These are phyloP conservation scores for Phrynosoma platyrhinos DNA, from an alignment of 2,113 vertebrate species.

Conservation along the genomic window DNA sequence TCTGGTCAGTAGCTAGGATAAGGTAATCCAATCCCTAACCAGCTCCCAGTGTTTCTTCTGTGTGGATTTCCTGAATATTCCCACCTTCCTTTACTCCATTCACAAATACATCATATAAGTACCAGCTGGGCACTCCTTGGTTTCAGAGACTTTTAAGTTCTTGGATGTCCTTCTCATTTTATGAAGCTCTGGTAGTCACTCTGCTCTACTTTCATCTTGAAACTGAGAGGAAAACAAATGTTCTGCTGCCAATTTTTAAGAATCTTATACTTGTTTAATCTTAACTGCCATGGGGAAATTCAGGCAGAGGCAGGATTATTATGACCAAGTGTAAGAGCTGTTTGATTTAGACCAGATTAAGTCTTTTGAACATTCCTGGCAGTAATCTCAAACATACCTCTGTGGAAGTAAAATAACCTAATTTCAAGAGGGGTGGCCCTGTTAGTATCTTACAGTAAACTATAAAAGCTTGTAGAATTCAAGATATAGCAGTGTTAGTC, in stretches of 20 bases:
- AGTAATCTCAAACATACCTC: not conserved
- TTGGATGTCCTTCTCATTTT: not conserved
- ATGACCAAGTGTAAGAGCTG: not conserved
- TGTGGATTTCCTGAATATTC: not conserved
- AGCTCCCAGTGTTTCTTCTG: not conserved
- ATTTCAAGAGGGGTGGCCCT: not conserved
- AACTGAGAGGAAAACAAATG: not conserved
- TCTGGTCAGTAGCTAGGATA: not conserved
- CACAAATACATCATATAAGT: not conserved
- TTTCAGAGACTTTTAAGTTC: not conserved
- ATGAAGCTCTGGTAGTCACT: not conserved
- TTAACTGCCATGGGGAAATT: not conserved
- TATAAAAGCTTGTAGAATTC: too few species aligned
- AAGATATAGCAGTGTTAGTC: too few species aligned
- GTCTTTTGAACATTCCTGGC: not conserved
- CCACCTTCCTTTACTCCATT: not conserved
- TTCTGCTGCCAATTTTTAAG: not conserved
- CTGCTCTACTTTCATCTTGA: not conserved
- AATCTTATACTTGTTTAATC: not conserved
- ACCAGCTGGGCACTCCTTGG: not conserved
- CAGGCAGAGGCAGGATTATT: not conserved
- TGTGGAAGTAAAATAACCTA: not conserved
- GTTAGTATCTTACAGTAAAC: too few species aligned
- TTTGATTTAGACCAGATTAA: not conserved
- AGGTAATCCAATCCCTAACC: not conserved